phyloP scores from a whole-genome alignment of 2,888 invertebrate genomes.

The Drosophila birchii region DNA sequence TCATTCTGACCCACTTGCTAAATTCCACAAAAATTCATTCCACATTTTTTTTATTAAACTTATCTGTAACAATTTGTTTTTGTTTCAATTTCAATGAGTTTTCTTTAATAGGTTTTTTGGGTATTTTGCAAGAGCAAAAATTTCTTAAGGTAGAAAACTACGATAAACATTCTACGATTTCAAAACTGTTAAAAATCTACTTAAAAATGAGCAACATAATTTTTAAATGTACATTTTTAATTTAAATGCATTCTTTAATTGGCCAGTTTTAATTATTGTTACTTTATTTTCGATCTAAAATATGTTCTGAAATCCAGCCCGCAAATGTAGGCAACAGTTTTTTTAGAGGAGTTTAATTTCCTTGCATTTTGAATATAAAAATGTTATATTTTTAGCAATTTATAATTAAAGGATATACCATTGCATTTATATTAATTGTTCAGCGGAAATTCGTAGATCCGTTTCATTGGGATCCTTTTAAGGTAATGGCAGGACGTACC shows the following conservation, averaged over 20 bases:
- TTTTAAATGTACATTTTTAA: not conserved
- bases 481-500: not conserved
- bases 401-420: not conserved
- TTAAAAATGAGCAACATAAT: not conserved
- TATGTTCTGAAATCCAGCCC: not conserved
- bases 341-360: not conserved
- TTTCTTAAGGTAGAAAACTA: not conserved
- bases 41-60: not conserved
- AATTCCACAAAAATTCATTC: conserved; percentile 13
- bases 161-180: not conserved
- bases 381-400: not conserved
- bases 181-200: not conserved
- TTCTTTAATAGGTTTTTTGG: not conserved
- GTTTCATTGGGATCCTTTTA: not conserved
- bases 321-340: not conserved
- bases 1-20: conserved; percentile 43
- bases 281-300: not conserved
- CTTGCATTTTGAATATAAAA: not conserved
- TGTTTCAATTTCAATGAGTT: no score
- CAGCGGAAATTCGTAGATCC: not conserved
- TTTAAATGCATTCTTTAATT: not conserved
- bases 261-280: no score
- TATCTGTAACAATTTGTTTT: not conserved
- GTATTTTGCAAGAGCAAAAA: not conserved
- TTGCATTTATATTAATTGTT: not conserved